A percentile compares a stretch with the other conserved stretches of the same genome.
Conservation (phyloP, 2,888 invertebrate genomes). For the Sicus ferrugineus region DNA sequence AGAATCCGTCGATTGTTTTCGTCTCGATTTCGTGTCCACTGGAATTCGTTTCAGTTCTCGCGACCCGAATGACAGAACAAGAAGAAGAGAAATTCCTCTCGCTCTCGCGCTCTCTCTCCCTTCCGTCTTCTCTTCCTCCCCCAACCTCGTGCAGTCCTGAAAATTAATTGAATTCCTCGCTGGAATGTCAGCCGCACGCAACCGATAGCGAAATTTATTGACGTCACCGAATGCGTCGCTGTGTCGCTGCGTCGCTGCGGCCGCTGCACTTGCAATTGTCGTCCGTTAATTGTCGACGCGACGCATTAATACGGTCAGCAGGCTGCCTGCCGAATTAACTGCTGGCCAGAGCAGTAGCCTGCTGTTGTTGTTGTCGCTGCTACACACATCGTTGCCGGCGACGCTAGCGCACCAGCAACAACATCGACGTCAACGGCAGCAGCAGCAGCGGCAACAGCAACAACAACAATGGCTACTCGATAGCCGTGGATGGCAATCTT, state of each 20-base stretch:
- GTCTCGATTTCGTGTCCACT: too few relatives aligned
- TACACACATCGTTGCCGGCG: too few relatives aligned
- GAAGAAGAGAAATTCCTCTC: too few relatives aligned
- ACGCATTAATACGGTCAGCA: neutral
- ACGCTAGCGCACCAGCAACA: too few relatives aligned
- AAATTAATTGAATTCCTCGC: neutral
- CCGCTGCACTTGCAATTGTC: neutral
- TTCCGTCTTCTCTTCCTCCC: too few relatives aligned
- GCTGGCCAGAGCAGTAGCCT: neutral
- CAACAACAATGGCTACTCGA: neutral
- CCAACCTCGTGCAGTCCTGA: neutral
- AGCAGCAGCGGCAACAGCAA: neutral
- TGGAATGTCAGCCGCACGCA: neutral
- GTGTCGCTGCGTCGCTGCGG: neutral
- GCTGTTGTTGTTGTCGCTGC: too few relatives aligned
- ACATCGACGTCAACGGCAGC: neutral
- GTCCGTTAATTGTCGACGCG: neutral
- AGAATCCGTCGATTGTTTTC: too few relatives aligned
- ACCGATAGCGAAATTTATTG: too few relatives aligned
- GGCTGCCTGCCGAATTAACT: neutral
- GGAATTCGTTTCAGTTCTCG: too few relatives aligned
- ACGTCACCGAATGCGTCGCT: neutral
- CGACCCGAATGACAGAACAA: too few relatives aligned
- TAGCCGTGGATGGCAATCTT: neutral
- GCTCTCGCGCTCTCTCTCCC: too few relatives aligned